Evolutionary conservation across 2,113 vertebrate genomes (phyloP).

Genomic region (Columba livia): DNA sequence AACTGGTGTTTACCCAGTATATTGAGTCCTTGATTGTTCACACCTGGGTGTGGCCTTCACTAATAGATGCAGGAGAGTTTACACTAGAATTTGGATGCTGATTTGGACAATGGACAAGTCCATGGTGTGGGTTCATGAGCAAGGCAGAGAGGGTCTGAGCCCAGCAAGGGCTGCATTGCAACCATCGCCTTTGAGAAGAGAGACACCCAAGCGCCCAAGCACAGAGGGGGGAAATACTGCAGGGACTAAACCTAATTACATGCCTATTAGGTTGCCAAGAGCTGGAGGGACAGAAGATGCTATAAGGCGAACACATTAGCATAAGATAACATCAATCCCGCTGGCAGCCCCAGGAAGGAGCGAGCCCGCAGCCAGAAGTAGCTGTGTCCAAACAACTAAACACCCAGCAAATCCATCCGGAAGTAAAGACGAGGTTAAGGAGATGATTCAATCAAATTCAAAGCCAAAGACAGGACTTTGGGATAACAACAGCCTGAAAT

Average conservation of each 20-base stretch:
- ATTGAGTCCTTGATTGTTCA: background rate
- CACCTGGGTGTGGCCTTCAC: background rate
- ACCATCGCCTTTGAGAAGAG: background rate
- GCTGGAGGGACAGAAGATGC: background rate
- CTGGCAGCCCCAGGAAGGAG: background rate
- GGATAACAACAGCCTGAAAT: background rate
- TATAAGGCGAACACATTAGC: background rate
- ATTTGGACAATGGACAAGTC: background rate
- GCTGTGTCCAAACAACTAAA: background rate
- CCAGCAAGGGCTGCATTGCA: background rate
- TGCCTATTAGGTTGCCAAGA: background rate
- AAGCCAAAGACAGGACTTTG: background rate
- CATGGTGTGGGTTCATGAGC: background rate
- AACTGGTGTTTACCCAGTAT: background rate
- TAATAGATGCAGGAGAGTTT: background rate
- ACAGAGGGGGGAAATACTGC: background rate
- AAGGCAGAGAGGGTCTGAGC: background rate
- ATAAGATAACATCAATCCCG: background rate
- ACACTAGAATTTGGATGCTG: background rate
- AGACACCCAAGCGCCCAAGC: background rate
- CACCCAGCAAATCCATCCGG: background rate
- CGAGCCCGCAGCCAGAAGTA: background rate
- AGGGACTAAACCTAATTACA: background rate
- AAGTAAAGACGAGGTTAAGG: background rate
- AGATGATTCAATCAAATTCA: background rate